phyloP scores from a whole-genome alignment of 1,140 invertebrate genomes.

The Drosophila kanapiae region DNA sequence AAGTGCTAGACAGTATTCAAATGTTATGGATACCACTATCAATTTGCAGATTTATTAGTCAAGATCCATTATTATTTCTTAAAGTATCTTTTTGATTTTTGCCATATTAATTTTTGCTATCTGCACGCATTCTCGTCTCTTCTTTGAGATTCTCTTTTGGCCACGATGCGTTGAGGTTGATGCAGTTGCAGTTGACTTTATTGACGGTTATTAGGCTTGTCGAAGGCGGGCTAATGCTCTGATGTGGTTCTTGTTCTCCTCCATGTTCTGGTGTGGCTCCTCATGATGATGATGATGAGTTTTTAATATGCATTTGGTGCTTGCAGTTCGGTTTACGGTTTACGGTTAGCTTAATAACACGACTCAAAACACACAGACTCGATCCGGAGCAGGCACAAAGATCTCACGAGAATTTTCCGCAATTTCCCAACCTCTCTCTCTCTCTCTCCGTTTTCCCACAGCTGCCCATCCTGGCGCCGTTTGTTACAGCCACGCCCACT shows the following conservation, averaged over 20 bases:
- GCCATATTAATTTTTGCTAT: conserved; percentile 3
- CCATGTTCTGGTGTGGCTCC: conserved; percentile 54
- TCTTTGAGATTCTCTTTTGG: conserved; percentile 8
- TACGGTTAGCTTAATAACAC: conserved; percentile 78
- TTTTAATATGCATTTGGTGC: conserved; percentile 82
- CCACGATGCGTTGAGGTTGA: conserved; percentile 43
- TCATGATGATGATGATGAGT: conserved; percentile 78
- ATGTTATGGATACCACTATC: background rate
- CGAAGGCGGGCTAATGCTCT: conserved; percentile 78
- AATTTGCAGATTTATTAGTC: background rate
- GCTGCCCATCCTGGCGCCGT: conserved; percentile 94
- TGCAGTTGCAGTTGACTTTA: conserved; percentile 72
- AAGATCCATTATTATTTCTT: background rate
- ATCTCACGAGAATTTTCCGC: conserved; percentile 54
- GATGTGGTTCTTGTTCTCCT: conserved; percentile 52
- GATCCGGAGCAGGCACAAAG: conserved; percentile 47
- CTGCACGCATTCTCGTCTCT: conserved; percentile 12
- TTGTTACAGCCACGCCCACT: conserved; percentile 96
- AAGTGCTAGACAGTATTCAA: background rate
- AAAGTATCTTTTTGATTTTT: background rate
- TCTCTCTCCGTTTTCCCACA: conserved; percentile 79
- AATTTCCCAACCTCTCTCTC: conserved; percentile 4
- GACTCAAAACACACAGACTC: conserved; percentile 9
- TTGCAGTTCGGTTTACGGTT: conserved; percentile 75
- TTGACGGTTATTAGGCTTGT: conserved; percentile 84